Evolutionary conservation across 2,797 vertebrate species (phyloP), one percentile per base, ranked within the genome.

Genomic region (Peromyscus melanophrys): DNA sequence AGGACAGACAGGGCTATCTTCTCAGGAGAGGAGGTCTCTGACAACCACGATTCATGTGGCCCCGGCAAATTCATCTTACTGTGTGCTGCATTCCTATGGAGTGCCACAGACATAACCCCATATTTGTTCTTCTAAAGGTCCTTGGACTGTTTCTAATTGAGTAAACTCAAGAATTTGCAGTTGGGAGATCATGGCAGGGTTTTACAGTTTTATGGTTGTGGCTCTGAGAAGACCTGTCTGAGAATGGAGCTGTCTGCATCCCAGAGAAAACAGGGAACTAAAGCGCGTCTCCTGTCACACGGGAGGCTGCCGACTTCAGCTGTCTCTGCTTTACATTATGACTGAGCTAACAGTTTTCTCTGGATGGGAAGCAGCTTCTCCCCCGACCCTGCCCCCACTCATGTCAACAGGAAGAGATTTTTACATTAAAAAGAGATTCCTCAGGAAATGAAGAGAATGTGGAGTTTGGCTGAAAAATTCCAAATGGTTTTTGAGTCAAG

Each of bases 341-440:
- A 87, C 83, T 82, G 11, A 92, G 77, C 57, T 83, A 23, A 77
- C 40, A 16, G 76, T 80, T 94, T 75, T 83, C 80, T 83, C 27
- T 90, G 76, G 86, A 57, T 85, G 63, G 69, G 92, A 92, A 93
- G n/a, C 31, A 88, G 43, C 59, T 34, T 52, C 14, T 3, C 49
- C 13, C 73, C n/a, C 23, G 4, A 14, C 37, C 9, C 1, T 6
- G 40, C 13, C 21, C 25, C 61, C 0, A 29, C 57, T 63, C 82
- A 8, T 63, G 21, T 94, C 61, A 40, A 49, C 49, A 73, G 89
- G 91, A 92, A 92, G 92, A 63, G 46, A 73, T 31, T 89, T 89
- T 96, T 84, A 67, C 31, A 61, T 61, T 34, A 87, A 94, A 83
- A 96, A 96, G 82, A 93, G 93, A 77, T 78, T 94, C 76, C 63